Evolutionary conservation across 1,140 invertebrate genomes (phyloP), one percentile per base, ranked within the genome.

Genomic region (Caenorhabditis latens): DNA sequence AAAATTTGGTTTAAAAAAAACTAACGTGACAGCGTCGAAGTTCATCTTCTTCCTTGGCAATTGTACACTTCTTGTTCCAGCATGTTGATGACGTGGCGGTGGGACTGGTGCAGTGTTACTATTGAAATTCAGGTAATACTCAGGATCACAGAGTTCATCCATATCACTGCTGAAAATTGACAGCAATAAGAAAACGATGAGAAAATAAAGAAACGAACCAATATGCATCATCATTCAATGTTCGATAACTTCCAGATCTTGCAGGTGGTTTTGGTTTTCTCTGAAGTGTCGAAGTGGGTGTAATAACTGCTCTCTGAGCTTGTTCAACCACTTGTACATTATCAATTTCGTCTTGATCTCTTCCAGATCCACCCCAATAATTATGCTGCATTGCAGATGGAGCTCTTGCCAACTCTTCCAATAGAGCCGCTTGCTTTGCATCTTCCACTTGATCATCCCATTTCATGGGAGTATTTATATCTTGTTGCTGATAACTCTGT

Each of bases 381-480:
- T 61, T 21, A 21, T 57, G 40, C 42, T 84, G 83, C 55, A 63
- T 61, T 48, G 55, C 24, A 19, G 55, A 61, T 42, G 55, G 83
- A 46, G 55, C 55, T 42, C 55, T 53, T 42, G 55, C 58, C 21
- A 84, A 21, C 43, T 86, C 48, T 48, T 50, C 71, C 58, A 58
- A 86, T 2, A 79, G 71, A 3, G 71, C 71, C 40, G 84, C 53
- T 32, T 89, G 82, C 61, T 67, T 75, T 11, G 87, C 82, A 43
- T 88, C 89, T 24, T 92, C 90, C 46, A 92, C 90, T 87, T 92
- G 90, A 13, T 87, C 85, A 40, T 92, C 92, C 91, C 91, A 92
- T 90, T 92, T 92, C 13, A 90, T 90, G 16, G 48, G 48, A 19
- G 90, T 91, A 58, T 90, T 89, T 8, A 90, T 57, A 14, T 87